Evolutionary conservation across 2,888 invertebrate species (phyloP).

Genomic region (Ophion ellenae): DNA sequence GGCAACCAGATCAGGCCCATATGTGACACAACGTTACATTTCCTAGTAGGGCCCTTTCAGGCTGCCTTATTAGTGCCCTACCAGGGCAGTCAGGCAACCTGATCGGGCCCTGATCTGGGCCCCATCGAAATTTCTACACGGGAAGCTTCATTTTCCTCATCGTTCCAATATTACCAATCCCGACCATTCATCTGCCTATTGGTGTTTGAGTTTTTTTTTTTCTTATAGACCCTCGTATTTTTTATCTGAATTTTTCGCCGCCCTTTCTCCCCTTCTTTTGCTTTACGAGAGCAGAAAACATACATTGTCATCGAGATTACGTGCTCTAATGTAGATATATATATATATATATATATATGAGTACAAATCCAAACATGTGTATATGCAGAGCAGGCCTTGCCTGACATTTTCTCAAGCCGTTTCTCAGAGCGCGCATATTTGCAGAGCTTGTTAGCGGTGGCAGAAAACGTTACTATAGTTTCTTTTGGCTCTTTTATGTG

Average conservation of each 20-base stretch:
- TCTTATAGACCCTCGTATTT: background rate
- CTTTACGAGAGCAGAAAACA: slow-evolving; percentile 9
- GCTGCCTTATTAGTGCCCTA: no score
- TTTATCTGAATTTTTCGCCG: background rate
- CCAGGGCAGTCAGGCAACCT: no score
- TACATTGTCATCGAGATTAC: slow-evolving; percentile 30
- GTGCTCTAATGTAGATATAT: background rate
- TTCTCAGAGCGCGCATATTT: slow-evolving; percentile 41
- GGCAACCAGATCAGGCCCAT: no score
- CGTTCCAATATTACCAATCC: no score
- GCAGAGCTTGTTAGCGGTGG: slow-evolving; percentile 61
- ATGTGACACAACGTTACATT: no score
- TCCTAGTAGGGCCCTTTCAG: no score
- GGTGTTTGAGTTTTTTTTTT: background rate
- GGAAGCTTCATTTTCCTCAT: no score
- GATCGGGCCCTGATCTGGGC: no score
- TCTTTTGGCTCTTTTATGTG: slow-evolving; percentile 40
- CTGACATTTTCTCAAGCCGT: slow-evolving; percentile 61
- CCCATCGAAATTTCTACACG: no score
- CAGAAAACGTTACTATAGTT: slow-evolving; percentile 52
- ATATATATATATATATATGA: background rate
- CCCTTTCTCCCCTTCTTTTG: background rate
- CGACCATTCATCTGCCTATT: background rate
- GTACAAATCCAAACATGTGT: slow-evolving; percentile 20
- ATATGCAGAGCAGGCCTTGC: slow-evolving; percentile 38